phyloP scores from a whole-genome alignment of 2,113 vertebrate species.

The Sterna hirundo region DNA sequence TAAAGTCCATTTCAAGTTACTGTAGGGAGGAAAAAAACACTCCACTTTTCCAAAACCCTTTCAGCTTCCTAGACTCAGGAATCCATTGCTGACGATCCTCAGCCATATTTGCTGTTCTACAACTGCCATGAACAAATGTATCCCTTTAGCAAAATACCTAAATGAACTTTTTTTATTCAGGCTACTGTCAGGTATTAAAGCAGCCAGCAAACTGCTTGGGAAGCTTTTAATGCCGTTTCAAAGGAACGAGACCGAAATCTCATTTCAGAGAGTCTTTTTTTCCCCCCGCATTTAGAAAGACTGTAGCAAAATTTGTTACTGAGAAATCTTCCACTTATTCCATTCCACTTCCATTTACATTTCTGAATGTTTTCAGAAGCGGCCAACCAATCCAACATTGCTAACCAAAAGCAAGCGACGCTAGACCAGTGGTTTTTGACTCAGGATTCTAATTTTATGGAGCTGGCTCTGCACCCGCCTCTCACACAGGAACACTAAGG shows the following conservation, averaged over 20 bases:
- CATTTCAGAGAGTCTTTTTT: not conserved
- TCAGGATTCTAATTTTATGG: not conserved
- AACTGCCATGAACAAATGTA: not conserved
- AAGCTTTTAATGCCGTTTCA: not conserved
- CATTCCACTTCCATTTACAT: not conserved
- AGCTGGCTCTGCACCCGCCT: not conserved
- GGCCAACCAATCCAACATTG: not conserved
- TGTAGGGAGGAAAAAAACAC: not conserved
- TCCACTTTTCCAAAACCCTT: not conserved
- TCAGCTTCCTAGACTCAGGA: not conserved
- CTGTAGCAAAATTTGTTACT: not conserved
- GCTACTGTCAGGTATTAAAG: not conserved
- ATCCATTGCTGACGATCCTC: not conserved
- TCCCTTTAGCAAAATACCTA: not conserved
- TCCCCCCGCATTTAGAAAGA: not conserved
- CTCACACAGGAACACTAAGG: not conserved
- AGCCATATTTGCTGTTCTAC: not conserved
- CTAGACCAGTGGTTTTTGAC: not conserved
- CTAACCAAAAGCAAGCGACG: not conserved
- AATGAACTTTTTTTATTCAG: not conserved
- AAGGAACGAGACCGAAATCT: not conserved
- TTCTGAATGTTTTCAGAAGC: not conserved
- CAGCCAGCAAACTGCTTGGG: not conserved
- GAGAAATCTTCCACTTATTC: not conserved
- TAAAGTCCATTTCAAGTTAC: not conserved